Evolutionary conservation across 2,797 vertebrate species (phyloP), one percentile per base, ranked within the genome.

Genomic region (Lemur catta): DNA sequence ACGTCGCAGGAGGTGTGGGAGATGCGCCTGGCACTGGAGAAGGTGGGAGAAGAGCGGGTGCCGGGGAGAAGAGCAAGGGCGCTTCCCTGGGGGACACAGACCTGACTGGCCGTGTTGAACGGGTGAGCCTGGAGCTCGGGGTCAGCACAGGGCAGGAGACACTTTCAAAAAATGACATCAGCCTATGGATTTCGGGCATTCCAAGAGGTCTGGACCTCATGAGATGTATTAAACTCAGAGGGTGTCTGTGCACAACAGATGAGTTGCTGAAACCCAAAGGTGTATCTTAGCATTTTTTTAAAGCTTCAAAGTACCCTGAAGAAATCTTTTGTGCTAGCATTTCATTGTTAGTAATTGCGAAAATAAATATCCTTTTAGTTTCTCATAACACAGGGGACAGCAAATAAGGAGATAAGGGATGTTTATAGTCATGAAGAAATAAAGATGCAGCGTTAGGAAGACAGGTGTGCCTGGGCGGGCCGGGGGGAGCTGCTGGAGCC

Each of bases 1-100:
- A 20, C 0, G 0, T 13, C 55, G 2, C 1, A 14, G 22, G 11
- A 20, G 4, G 3, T 28, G n/a, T 11, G 13, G n/a, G n/a, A 69
- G 65, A 69, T 20, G 17, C 33, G 7, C 10, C n/a, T 38, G 65
- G 69, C 2, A 24, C 17, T n/a, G 74, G 87, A 35, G 35, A 41
- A n/a, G 20, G 30, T 9, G 35, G n/a, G 28, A 48, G 84, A 10
- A n/a, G 69, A 59, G 7, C 6, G n/a, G 33, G 4, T 20, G 28
- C 14, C 57, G 33, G 69, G 61, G 41, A 26, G 57, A 22, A 30
- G 35, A 26, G 12, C 26, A 30, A 30, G 82, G 22, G 0, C 0
- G 30, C 22, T n/a, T 7, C 7, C 24, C 30, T 35, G 13, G 57
- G 57, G 26, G 0, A 1, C 6, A 24, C 2, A 35, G 71, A 22